Base-by-base conservation (phyloP, 2,113 vertebrate species). In the Tachysurus fulvidraco region DNA sequence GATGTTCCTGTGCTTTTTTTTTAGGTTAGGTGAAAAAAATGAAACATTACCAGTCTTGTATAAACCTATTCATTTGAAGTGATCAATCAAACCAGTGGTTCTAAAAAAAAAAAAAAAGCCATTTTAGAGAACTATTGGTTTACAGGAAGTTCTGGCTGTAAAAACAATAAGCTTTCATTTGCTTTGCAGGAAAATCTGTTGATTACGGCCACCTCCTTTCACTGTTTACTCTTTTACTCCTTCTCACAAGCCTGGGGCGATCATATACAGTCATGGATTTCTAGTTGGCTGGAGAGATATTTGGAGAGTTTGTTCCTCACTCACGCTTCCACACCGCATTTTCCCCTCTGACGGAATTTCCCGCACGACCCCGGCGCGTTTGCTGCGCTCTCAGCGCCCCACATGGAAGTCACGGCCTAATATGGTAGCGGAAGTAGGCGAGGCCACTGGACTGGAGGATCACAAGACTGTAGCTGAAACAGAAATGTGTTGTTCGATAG, bases 371-470 rank as follows among this genome's bases (percentile, higher is more conserved):
- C 90, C 83, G 19, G 92, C 91, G 89, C 91, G 88, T 92, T 93
- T 92, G 89, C 92, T 83, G 93, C 94, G 94, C n/a, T 94, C 91
- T 92, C 93, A 81, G 87, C 91, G 89, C 90, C 86, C 88, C 87
- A 83, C 89, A 23, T 90, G 92, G 91, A 91, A 87, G 90, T 92
- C 93, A 94, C 93, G 12, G 0, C 95, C 95, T 89, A 93, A 83
- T 95, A 92, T 94, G 95, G 95, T 84, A 91, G 91, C 62, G 94
- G 95, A 94, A 95, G 94, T 94, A 23, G 95, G 95, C 88, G 95
- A 93, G 94, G 92, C 92, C 77, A 91, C 5, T 25, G 85, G 90
- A 76, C 88, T 88, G 86, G 25, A 62, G 88, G 71, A 93, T 95
- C 95, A 95, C 94, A 94, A 94, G 95, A 95, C 94, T 87, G 41